A percentile compares a stretch with the other conserved stretches of the same genome.
phyloP scores from a whole-genome alignment of 1,140 invertebrate species.

The Mesaphorura yosii region DNA sequence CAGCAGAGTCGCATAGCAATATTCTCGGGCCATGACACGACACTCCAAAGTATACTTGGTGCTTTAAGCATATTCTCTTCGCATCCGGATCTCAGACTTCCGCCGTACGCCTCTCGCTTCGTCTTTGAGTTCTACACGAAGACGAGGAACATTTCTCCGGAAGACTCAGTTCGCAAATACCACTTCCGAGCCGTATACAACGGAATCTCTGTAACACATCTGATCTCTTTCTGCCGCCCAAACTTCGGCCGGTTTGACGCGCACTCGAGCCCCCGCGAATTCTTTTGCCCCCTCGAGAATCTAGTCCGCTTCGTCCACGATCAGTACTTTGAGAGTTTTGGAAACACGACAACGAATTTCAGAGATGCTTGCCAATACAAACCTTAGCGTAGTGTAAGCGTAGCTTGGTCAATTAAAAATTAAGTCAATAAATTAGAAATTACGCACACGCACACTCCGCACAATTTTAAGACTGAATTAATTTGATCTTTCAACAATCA shows the following conservation, averaged over 20 bases:
- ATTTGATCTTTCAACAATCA: no score
- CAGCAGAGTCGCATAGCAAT: conserved; percentile 46
- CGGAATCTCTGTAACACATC: conserved; percentile 70
- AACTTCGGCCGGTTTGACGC: conserved; percentile 33
- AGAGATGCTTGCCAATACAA: conserved; percentile 58
- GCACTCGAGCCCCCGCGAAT: conserved; percentile 35
- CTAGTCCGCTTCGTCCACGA: conserved; percentile 72
- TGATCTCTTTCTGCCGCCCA: conserved; percentile 63
- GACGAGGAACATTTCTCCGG: conserved; percentile 20
- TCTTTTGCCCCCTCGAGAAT: conserved; percentile 68
- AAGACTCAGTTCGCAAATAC: conserved; percentile 47
- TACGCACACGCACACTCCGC: no score
- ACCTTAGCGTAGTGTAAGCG: no score
- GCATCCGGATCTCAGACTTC: conserved; percentile 42
- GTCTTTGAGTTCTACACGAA: conserved; percentile 56
- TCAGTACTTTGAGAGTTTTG: conserved; percentile 62
- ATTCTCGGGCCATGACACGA: conserved; percentile 85
- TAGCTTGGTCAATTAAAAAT: neutral
- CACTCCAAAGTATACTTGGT: conserved; percentile 64
- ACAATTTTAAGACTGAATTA: no score
- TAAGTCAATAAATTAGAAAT: neutral
- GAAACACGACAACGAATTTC: conserved; percentile 61
- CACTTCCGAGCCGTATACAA: conserved; percentile 74
- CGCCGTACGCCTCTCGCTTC: conserved; percentile 68
- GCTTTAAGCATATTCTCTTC: conserved; percentile 58